phyloP scores from a whole-genome alignment of 2,113 vertebrate species.

The Bubo bubo region DNA sequence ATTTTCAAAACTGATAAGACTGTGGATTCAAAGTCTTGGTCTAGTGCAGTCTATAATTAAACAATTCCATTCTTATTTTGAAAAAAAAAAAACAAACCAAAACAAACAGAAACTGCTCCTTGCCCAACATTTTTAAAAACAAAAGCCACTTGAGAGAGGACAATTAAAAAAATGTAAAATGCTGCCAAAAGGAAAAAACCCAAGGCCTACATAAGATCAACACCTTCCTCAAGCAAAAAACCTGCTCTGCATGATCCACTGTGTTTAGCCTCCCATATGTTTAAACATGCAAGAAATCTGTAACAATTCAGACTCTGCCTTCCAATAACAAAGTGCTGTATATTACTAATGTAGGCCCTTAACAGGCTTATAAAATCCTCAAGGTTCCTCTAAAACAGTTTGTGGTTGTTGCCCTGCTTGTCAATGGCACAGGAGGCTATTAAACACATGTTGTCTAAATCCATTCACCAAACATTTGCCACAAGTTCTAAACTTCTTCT shows the following conservation, averaged over 20 bases:
- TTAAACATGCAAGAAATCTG: neutral
- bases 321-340: neutral
- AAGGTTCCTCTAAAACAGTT: neutral
- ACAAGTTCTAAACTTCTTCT: neutral
- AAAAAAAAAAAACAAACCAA: neutral
- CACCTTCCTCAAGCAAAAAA: slow-evolving; percentile 9
- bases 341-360: neutral
- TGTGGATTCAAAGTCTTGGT: neutral
- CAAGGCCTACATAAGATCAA: neutral
- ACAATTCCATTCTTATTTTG: slow-evolving; percentile 1
- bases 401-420: neutral
- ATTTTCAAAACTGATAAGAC: slow-evolving; percentile 26
- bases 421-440: neutral
- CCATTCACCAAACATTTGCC: neutral
- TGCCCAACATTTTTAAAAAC: slow-evolving; percentile 40
- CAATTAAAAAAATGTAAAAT: slow-evolving; percentile 7
- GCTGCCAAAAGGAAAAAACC: slow-evolving; percentile 42
- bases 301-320: neutral
- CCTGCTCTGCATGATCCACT: neutral
- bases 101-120: slow-evolving; percentile 40
- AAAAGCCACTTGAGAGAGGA: slow-evolving; percentile 33
- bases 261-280: neutral
- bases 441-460: neutral
- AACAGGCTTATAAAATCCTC: neutral
- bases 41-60: slow-evolving; percentile 3